Evolutionary conservation across 2,797 vertebrate species (phyloP).

Genomic region (Chromis chromis): DNA sequence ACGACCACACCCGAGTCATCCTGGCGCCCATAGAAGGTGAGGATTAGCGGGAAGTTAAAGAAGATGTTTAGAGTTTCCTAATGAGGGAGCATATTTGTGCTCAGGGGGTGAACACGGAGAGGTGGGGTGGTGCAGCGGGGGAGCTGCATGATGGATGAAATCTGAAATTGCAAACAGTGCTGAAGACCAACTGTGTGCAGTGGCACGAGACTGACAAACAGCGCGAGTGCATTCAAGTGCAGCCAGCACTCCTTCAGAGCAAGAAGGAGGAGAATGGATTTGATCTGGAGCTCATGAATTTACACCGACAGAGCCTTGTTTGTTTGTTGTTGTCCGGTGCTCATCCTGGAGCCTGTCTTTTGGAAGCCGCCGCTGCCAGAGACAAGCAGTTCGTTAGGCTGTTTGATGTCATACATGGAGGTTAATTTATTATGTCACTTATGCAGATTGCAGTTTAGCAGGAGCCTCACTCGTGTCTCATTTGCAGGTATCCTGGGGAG

Average conservation of each 20-base stretch:
- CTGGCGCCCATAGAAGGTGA: constrained; percentile 94
- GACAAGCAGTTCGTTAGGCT: constrained; percentile 50
- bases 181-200: constrained; percentile 66
- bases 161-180: constrained; percentile 70
- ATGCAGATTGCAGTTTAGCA: constrained; percentile 56
- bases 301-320: constrained; percentile 65
- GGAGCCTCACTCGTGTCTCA: constrained; percentile 44
- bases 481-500: constrained; percentile 92
- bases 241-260: constrained; percentile 63
- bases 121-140: background rate
- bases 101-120: constrained; percentile 7
- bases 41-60: constrained; percentile 12
- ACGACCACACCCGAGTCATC: constrained; percentile 96
- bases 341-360: constrained; percentile 58
- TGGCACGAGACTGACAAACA: constrained; percentile 76
- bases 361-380: constrained; percentile 48
- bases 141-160: constrained; percentile 67
- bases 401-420: constrained; percentile 60
- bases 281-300: constrained; percentile 75
- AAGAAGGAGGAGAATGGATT: constrained; percentile 67
- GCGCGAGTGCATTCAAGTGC: constrained; percentile 70
- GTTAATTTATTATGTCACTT: constrained; percentile 62
- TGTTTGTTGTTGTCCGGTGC: constrained; percentile 66
- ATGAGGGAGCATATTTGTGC: constrained; percentile 31
- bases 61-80: constrained; percentile 26